Evolutionary conservation across 1,140 invertebrate species (phyloP), one percentile per base, ranked within the genome.

Genomic region (Hermatobates lingyangjiaoensis): DNA sequence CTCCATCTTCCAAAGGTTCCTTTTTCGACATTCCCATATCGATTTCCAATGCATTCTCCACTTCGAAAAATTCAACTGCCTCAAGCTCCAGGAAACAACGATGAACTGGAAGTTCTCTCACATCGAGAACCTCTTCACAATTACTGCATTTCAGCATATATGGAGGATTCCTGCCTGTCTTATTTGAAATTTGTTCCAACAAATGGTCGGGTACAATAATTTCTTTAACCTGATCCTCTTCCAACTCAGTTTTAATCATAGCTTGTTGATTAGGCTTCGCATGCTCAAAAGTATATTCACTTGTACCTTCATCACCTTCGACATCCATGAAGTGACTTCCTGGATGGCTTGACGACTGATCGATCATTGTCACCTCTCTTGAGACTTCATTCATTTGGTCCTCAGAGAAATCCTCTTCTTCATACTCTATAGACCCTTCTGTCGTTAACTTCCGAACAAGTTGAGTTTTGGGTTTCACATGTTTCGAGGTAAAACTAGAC

Each of bases 81-180:
- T 53, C 52, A 14, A n/a, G 27, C 24, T 25, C 45, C 26, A 48
- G 15, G 28, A 53, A 53, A 27, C 52, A 53, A 23, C 10, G 4
- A 30, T 53, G 52, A 26, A 30, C 48, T 1, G 52, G 18, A 10
- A 53, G 18, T 23, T 53, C 20, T 1, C 27, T 25, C 4, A 53
- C 21, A 21, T 53, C 52, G 14, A 53, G 20, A 21, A 45, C 52
- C 40, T 53, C 52, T 28, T 48, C 25, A 23, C 52, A 53, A 26
- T 39, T 53, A 3, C 40, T 26, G 27, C 52, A 53, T 30, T 27
- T 46, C 3, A 46, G 18, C 39, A 42, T 42, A 20, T 42, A 42
- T 18, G 39, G 39, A 42, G 39, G 14, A 20, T 14, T 10, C 5
- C 39, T 14, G 7, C 39, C 39, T 5, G 39, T 42, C 21, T 42